Conservation (phyloP, 2,888 invertebrate species). For the Agrochola macilenta region DNA sequence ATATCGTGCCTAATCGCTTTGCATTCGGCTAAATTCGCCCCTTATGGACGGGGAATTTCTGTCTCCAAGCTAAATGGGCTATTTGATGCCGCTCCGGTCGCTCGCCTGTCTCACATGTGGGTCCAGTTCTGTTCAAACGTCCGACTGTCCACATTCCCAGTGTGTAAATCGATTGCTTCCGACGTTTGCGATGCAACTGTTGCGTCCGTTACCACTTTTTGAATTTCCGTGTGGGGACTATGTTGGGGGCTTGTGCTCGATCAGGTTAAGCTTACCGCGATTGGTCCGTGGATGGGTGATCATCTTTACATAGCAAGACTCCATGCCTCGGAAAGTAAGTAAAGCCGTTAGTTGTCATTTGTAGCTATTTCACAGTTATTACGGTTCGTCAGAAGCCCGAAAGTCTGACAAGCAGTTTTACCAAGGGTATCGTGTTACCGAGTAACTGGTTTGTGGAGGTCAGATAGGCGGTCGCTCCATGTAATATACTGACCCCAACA, state of each 20-base stretch:
- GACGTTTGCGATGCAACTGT: conserved; percentile 49
- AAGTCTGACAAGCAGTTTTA: too few relatives aligned
- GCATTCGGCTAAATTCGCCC: not conserved
- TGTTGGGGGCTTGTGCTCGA: not conserved
- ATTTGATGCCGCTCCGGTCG: conserved; percentile 9
- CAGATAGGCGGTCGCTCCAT: too few relatives aligned
- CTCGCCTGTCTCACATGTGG: conserved; percentile 12
- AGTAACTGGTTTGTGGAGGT: too few relatives aligned
- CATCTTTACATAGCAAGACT: too few relatives aligned
- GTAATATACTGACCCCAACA: too few relatives aligned
- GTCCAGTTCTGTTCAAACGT: conserved; percentile 11
- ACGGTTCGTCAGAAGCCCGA: too few relatives aligned
- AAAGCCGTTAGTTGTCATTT: too few relatives aligned
- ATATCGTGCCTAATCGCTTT: not conserved
- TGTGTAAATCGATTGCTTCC: conserved; percentile 56
- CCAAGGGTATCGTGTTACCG: too few relatives aligned
- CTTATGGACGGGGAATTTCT: not conserved
- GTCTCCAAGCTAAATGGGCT: not conserved
- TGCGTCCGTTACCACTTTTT: conserved; percentile 36
- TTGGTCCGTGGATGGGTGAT: too few relatives aligned
- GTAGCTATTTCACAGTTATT: too few relatives aligned
- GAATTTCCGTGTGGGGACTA: conserved; percentile 29
- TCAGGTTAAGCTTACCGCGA: too few relatives aligned
- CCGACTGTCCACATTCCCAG: conserved; percentile 30
- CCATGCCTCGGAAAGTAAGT: too few relatives aligned